phyloP scores from a whole-genome alignment of 2,113 vertebrate species.

The Cebus imitator region DNA sequence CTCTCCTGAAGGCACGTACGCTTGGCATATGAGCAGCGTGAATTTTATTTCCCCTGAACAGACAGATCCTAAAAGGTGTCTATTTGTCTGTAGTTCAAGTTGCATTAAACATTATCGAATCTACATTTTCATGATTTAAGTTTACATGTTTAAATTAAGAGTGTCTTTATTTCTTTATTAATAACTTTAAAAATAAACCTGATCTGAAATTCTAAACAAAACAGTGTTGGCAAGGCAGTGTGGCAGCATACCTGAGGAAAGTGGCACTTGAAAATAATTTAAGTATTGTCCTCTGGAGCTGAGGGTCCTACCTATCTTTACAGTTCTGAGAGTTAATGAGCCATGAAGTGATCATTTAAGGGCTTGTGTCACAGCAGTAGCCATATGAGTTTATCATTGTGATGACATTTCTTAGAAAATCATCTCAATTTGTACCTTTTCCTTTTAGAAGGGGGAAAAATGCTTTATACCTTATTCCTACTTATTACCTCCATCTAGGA shows the following conservation, averaged over 20 bases:
- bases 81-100: neutral
- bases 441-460: neutral
- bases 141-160: neutral
- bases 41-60: neutral
- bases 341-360: slow-evolving; percentile 39
- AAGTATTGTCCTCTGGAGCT: neutral
- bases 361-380: slow-evolving; percentile 26
- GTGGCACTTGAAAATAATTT: neutral
- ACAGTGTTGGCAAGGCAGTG: neutral
- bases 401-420: slow-evolving; percentile 51
- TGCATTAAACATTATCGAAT: neutral
- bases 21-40: neutral
- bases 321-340: slow-evolving; percentile 33
- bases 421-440: slow-evolving; percentile 54
- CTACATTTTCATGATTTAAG: neutral
- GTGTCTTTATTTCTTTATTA: neutral
- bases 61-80: neutral
- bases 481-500: slow-evolving; percentile 54
- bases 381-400: slow-evolving; percentile 33
- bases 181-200: neutral
- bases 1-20: neutral
- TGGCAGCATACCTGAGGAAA: neutral
- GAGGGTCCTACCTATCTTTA: neutral
- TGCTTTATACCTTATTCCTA: neutral
- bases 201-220: neutral